Percentiles rank a stretch among this genome's conserved stretches.
Evolutionary conservation across 2,888 invertebrate genomes (phyloP).

Genomic region (Drosophila kokeensis): DNA sequence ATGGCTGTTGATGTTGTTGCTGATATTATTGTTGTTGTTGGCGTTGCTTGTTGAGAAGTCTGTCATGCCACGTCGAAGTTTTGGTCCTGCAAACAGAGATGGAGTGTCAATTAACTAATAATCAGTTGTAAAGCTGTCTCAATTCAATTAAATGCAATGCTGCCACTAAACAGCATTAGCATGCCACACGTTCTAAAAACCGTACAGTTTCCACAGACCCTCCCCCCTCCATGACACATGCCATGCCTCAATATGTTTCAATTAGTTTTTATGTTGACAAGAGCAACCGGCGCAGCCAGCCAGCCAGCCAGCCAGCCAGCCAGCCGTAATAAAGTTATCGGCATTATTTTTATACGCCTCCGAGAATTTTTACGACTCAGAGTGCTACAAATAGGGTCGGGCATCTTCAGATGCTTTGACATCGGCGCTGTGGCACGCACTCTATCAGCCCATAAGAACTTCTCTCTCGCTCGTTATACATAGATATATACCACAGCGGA

Average conservation of each 20-base stretch:
- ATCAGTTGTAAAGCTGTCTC: constrained; percentile 47
- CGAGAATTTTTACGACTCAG: constrained; percentile 55
- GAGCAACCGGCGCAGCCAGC: not conserved
- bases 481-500: not conserved
- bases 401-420: not conserved
- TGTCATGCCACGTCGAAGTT: constrained; percentile 85
- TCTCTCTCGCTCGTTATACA: not conserved
- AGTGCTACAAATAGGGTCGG: constrained; percentile 16
- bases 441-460: constrained; percentile 38
- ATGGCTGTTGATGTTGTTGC: constrained; percentile 82
- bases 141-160: constrained; percentile 40
- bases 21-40: constrained; percentile 81
- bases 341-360: constrained; percentile 66
- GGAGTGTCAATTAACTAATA: constrained; percentile 14
- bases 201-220: constrained; percentile 27
- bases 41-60: constrained; percentile 84
- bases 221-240: not conserved
- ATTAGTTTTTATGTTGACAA: constrained; percentile 68
- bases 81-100: constrained; percentile 78
- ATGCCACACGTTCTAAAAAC: constrained; percentile 53
- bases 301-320: constrained; percentile 2
- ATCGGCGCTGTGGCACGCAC: constrained; percentile 10
- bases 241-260: constrained; percentile 59
- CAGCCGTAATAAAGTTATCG: constrained; percentile 45
- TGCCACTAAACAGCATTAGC: constrained; percentile 61